Evolutionary conservation across 2,888 invertebrate species (phyloP), one percentile per base, ranked within the genome.

Genomic region (Synanthedon andrenaeformis): DNA sequence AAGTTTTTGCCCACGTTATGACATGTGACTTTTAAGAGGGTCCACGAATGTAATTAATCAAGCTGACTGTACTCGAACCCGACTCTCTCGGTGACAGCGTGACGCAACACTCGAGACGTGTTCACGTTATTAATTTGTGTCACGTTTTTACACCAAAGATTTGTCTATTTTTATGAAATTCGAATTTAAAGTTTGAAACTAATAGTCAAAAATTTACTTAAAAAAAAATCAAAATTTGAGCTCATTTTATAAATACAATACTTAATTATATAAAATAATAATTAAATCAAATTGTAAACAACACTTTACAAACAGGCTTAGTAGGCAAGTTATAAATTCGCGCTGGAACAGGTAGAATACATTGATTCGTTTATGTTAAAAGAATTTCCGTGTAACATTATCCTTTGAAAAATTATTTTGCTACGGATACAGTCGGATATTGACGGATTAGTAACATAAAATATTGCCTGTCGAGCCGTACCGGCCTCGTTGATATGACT

Each of bases 21-120:
- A 79, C 75, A 67, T 70, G 73, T 76, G 76, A 79, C 76, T 76
- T 72, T 72, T 70, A 71, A 75, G 74, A 75, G 77, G 77, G 76
- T 75, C 60, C 56, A 56, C 57, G 58, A 67, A 70, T 67, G 64
- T 77, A 75, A 81, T 82, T 81, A 80, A 82, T 82, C 80, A 81
- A 73, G 63, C 62, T 42, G 54, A 54, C 50, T 56, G 50, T 60
- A 61, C 57, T 64, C 56, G 53, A 64, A 70, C 74, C 73, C 68
- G 35, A 12, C 35, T 56, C 67, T 72, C 70, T 69, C 49, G 35
- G 55, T 66, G 72, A 72, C 74, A 70, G 65, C 63, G 59, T 62
- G 59, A 60, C 56, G 57, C 55, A 54, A 57, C 53, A 41, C 52
- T 45, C 35, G 52, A 48, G 54, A 55, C 54, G 55, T 56, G 52